Evolutionary conservation across 2,113 vertebrate genomes (phyloP).

Genomic region (Ciconia stormi): DNA sequence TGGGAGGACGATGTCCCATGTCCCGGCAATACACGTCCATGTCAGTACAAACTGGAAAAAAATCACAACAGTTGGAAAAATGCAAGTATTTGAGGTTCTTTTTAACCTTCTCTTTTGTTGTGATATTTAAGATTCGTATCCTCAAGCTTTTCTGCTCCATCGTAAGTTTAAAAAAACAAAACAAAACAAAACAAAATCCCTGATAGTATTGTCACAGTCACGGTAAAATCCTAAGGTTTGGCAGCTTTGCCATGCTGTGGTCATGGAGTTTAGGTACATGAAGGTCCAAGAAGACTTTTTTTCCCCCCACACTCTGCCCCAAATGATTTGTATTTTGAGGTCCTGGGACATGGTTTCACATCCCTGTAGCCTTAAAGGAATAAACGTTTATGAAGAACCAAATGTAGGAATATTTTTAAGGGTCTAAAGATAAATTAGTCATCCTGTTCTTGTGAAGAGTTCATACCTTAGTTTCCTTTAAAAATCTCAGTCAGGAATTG

Average conservation of each 20-base stretch:
- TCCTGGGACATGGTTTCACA: not conserved
- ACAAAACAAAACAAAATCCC: not conserved
- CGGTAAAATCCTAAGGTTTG: not conserved
- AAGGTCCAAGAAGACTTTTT: not conserved
- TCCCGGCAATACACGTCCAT: not conserved
- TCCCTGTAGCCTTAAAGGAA: not conserved
- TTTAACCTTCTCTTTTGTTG: not conserved
- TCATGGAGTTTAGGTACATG: not conserved
- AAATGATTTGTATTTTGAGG: not conserved
- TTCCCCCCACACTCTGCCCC: rapidly evolving
- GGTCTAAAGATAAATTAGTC: not conserved
- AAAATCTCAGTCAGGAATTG: not conserved
- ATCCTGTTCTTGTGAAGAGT: not conserved
- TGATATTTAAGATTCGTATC: not conserved
- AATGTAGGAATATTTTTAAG: not conserved
- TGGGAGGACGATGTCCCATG: not conserved
- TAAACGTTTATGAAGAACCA: not conserved
- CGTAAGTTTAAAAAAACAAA: not conserved
- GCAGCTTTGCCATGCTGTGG: not conserved
- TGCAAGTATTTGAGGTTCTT: not conserved
- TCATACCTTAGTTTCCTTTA: not conserved
- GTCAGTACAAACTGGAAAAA: not conserved
- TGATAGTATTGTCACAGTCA: not conserved
- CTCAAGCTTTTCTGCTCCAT: not conserved
- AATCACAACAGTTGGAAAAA: not conserved